Base-by-base conservation (phyloP, 2,113 vertebrate species). In the Neolamprologus kungweensis region DNA sequence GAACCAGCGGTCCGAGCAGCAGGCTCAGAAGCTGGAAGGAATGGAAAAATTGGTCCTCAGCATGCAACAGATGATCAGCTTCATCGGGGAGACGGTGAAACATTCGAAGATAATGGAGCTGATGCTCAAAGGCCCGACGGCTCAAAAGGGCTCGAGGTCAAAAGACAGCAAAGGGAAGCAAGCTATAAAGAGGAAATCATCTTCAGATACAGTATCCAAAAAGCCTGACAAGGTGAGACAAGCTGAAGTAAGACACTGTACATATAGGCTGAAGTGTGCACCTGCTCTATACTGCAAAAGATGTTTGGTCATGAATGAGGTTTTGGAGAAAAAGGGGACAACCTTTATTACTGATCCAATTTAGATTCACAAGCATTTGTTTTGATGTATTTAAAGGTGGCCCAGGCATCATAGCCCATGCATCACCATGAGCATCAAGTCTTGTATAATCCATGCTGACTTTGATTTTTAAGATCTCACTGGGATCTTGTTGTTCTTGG, bases 21-120 rank as follows among this genome's bases (percentile, higher is more conserved):
- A 98, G 92, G 95, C 97, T 81, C 96, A 96, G 91, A 98, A 97
- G 89, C 91, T 98, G 53, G 97, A 98, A 50, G 97, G 97, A 73
- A 96, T 98, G 94, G 97, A 98, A 81, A 96, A 96, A 80, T 94
- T 97, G 86, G 96, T 98, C 85, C 95, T 96, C 53, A 96, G 96
- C 87, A 96, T 98, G 87, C 97, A 98, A 91, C 96, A 97, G 90
- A 96, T 97, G 58, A 94, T 98, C 92, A 91, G 96, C 93, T 97
- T 97, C 93, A 95, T 98, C 7, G 94, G 95, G 75, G 97, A 98
- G 89, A 97, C 94, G 2, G 95, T 98, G 85, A 98, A 97, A 94
- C 95, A 93, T 16, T 97, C 97, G 37, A 87, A 92, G 83, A 92
- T 97, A 42, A 96, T 94, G 87, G 96, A 97, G 83, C 94, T 96